Evolutionary conservation across 2,888 invertebrate genomes (phyloP), one percentile per base, ranked within the genome.

Genomic region (Tenthredo notha): DNA sequence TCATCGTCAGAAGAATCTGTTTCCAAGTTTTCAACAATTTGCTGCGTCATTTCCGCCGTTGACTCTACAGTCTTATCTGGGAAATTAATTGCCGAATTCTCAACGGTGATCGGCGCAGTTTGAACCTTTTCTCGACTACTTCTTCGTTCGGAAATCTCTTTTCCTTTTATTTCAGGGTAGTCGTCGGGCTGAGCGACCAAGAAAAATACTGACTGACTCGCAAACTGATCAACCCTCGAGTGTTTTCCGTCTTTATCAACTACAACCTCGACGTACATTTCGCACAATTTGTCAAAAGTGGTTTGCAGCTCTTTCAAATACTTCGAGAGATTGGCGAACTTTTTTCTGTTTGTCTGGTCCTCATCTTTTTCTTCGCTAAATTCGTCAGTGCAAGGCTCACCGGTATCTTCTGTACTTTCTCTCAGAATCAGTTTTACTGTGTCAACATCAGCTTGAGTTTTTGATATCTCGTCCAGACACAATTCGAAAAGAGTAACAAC

Each of bases 401-500:
- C 77, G 77, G 33, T 1, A 37, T 87, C 33, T 91, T 92, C 0
- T 40, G 67, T 47, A 86, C 85, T 25, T 93, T 89, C 4, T 88
- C 89, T 90, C 58, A 91, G 87, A 33, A 90, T 88, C 77, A 85
- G 85, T 85, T 90, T 90, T 4, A 89, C 88, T 18, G 88, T 88
- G 2, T 94, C 92, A 10, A 92, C 84, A 10, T 92, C 92, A 0
- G 91, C 91, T 1, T 87, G 86, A 3, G 90, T 90, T 12, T 89
- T 90, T 0, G 89, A 89, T 77, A 97, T 96, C 47, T 97, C 96
- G 88, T 95, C 96, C 65, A 98, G 94, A 92, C 97, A 97, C 86
- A 98, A 95, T 91, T 98, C 98, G 54, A 98, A 97, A 65, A 98
- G 94, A 0, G 98, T 96, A 86, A 98, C 97, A 83, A 97, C 96